Conservation (phyloP, 2,113 vertebrate species). For the Ictalurus furcatus region DNA sequence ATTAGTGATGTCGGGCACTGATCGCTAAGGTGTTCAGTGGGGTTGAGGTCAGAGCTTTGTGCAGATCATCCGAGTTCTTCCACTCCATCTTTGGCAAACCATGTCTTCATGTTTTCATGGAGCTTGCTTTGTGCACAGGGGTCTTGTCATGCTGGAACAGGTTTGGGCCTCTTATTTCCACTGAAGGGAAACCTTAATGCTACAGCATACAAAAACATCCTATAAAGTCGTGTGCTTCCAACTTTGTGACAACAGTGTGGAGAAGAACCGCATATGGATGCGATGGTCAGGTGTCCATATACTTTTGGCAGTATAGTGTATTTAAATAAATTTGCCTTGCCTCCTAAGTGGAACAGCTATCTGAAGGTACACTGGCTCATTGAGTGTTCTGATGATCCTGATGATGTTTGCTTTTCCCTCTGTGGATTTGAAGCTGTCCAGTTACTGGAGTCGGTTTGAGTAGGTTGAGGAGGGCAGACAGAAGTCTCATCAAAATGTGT, state of each 20-base stretch:
- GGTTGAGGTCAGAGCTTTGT: neutral
- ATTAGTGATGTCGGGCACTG: neutral
- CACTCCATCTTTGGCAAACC: neutral
- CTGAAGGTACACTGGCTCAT: neutral
- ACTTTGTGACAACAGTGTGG: neutral
- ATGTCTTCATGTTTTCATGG: neutral
- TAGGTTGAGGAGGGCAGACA: neutral
- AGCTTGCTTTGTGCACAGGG: neutral
- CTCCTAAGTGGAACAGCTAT: neutral
- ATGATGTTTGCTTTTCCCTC: neutral
- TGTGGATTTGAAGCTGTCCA: neutral
- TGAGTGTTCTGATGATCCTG: neutral
- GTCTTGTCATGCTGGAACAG: neutral
- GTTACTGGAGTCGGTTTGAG: neutral
- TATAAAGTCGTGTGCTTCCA: neutral
- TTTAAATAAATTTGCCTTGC: neutral
- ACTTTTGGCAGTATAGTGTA: neutral
- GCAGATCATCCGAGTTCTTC: neutral
- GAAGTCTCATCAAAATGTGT: neutral
- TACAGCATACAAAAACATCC: neutral
- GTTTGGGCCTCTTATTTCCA: neutral
- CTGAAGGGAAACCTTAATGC: neutral
- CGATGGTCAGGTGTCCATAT: neutral
- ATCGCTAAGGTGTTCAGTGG: neutral
- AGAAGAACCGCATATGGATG: neutral